Conservation (phyloP, 2,113 vertebrate species). For the Microcebus tavaratra region DNA sequence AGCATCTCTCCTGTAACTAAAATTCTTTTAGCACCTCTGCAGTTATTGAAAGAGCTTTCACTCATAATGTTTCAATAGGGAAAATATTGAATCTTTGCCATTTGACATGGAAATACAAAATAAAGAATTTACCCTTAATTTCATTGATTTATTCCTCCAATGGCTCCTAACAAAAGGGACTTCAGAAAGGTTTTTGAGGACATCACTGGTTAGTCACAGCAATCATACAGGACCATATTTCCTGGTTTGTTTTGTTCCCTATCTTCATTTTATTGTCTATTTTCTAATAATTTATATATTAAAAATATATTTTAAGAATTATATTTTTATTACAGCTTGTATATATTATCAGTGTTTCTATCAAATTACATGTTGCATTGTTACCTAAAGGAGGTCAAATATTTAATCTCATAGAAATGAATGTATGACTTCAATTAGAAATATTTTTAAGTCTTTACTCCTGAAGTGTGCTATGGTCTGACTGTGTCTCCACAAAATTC, state of each 20-base stretch:
- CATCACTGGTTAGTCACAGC: neutral
- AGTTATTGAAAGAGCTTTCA: neutral
- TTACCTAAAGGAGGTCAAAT: neutral
- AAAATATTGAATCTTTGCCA: neutral
- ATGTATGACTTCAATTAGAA: neutral
- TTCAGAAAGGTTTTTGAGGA: slow-evolving; percentile 6
- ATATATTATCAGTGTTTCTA: neutral
- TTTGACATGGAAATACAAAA: slow-evolving; percentile 6
- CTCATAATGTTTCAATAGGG: neutral
- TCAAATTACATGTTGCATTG: neutral
- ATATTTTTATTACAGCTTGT: neutral
- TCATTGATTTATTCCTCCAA: neutral
- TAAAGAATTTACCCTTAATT: neutral
- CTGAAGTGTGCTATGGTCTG: neutral
- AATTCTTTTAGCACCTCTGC: neutral
- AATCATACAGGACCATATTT: neutral
- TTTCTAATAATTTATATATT: neutral
- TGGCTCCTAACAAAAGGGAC: neutral
- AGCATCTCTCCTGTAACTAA: neutral
- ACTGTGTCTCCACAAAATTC: neutral
- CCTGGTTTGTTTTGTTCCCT: neutral
- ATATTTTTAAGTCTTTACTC: neutral
- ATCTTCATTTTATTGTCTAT: neutral
- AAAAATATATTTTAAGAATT: neutral
- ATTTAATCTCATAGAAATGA: neutral